phyloP scores from a whole-genome alignment of 1,140 invertebrate species.

The Trissolcus basalis region DNA sequence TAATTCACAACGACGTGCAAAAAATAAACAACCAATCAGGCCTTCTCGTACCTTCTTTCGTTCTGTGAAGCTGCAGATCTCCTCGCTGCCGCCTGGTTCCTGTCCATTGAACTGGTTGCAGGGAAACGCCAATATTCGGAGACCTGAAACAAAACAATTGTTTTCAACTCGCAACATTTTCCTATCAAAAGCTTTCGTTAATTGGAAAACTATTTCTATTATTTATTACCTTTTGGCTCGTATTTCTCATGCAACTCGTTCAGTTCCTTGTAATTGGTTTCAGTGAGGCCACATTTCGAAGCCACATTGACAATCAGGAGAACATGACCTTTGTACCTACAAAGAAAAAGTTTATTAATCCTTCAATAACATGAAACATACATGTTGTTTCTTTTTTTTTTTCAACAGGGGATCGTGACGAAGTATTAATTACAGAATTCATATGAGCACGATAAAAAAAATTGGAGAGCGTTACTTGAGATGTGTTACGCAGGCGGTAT shows the following conservation, averaged over 20 bases:
- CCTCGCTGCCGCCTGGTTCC: constrained; percentile 83
- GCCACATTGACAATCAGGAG: constrained; percentile 91
- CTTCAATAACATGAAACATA: no score
- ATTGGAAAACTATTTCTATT: no score
- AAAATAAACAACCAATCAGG: not conserved
- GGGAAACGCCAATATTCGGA: constrained; percentile 93
- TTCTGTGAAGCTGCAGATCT: constrained; percentile 86
- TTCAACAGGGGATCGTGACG: not conserved
- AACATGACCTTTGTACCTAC: constrained; percentile 83
- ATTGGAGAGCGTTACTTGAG: not conserved
- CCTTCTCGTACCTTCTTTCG: constrained; percentile 80
- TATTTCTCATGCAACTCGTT: constrained; percentile 86
- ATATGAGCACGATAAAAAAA: not conserved
- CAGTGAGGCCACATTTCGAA: constrained; percentile 90
- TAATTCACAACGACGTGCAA: not conserved
- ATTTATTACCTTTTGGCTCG: constrained; percentile 79
- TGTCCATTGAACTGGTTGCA: constrained; percentile 95
- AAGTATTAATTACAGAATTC: not conserved
- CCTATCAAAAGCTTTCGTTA: no score
- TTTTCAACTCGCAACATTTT: no score
- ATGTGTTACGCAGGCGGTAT: constrained; percentile 9
- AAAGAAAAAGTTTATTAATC: constrained; percentile 30
- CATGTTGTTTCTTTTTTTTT: no score
- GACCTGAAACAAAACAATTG: constrained; percentile 67
- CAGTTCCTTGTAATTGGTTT: constrained; percentile 87